phyloP scores from a whole-genome alignment of 2,888 invertebrate genomes.

The Amphipyra tragopoginis region DNA sequence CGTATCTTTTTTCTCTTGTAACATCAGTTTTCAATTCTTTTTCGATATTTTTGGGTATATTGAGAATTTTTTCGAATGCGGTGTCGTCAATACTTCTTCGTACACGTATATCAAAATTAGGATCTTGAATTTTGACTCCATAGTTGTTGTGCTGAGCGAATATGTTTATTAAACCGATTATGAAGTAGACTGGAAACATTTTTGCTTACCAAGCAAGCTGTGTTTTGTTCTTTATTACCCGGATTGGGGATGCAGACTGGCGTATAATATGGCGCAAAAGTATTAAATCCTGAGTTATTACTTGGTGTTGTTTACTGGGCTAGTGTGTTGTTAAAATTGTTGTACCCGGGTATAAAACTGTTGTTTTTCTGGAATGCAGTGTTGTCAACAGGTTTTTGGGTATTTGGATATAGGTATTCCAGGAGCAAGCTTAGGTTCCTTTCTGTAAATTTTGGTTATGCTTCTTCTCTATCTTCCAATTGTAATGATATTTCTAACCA shows the following conservation, averaged over 20 bases:
- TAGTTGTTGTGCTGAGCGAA: conserved; percentile 62
- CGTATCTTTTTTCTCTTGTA: conserved; percentile 19
- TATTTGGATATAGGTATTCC: too few relatives aligned
- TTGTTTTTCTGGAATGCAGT: too few relatives aligned
- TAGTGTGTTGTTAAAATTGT: not conserved
- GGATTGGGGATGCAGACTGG: not conserved
- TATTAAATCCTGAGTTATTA: conserved; percentile 8
- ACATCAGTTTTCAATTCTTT: not conserved
- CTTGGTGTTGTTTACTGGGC: not conserved
- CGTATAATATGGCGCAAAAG: not conserved
- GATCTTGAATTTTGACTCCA: conserved; percentile 58
- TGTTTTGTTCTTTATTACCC: not conserved
- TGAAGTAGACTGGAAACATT: conserved; percentile 39
- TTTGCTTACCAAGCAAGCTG: not conserved
- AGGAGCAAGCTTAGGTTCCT: too few relatives aligned
- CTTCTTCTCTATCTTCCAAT: too few relatives aligned
- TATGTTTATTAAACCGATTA: conserved; percentile 58
- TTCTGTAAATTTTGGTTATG: too few relatives aligned
- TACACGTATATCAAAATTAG: conserved; percentile 60
- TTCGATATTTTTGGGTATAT: conserved; percentile 9
- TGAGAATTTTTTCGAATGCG: not conserved
- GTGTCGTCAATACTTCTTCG: conserved; percentile 37
- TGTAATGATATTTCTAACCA: too few relatives aligned
- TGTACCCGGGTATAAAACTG: not conserved
- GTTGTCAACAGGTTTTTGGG: not conserved